phyloP scores from a whole-genome alignment of 2,113 vertebrate genomes.

The Salvelinus alpinus region DNA sequence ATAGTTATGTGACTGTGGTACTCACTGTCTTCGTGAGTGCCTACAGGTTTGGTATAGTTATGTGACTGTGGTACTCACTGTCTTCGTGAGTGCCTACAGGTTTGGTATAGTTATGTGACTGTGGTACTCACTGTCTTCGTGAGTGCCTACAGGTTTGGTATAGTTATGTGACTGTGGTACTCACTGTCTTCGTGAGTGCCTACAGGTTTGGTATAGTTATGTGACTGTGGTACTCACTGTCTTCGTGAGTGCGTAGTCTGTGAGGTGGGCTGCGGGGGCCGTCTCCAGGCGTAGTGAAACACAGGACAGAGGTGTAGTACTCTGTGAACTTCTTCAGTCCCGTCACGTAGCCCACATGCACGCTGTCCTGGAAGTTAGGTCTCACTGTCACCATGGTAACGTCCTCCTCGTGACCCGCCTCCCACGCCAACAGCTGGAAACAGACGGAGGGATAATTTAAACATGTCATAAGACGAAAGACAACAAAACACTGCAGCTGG shows the following conservation, averaged over 20 bases:
- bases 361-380: conserved; percentile 95
- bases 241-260: conserved; percentile 91
- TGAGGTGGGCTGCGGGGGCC: conserved; percentile 89
- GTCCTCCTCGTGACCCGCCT: conserved; percentile 82
- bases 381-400: conserved; percentile 84
- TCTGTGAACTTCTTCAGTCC: conserved; percentile 91
- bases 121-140: conserved; percentile 87
- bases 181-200: conserved; percentile 96
- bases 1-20: too few relatives aligned
- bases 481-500: too few relatives aligned
- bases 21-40: too few relatives aligned
- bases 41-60: too few relatives aligned
- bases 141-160: conserved; percentile 76
- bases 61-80: too few relatives aligned
- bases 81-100: too few relatives aligned
- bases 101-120: too few relatives aligned
- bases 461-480: too few relatives aligned
- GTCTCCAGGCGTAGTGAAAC: conserved; percentile 96
- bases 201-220: conserved; percentile 33
- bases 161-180: conserved; percentile 41
- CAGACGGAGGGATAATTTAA: neutral
- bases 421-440: conserved; percentile 91
- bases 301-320: conserved; percentile 88
- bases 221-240: conserved; percentile 79
- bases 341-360: conserved; percentile 85